Evolutionary conservation across 2,113 vertebrate genomes (phyloP).

Genomic region (Gambusia affinis): DNA sequence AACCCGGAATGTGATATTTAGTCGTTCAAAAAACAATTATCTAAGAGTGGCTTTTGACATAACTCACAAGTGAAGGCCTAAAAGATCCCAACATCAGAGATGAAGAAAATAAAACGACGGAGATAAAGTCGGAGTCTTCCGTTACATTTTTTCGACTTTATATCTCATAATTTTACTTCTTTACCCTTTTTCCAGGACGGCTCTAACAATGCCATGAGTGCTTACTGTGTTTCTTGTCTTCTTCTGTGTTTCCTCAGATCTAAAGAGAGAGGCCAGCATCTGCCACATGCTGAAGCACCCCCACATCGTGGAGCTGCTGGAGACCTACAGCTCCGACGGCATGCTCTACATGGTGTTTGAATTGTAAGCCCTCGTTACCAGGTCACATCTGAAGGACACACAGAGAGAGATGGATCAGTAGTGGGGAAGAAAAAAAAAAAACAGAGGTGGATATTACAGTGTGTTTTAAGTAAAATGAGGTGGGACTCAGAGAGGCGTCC

Average conservation of each 20-base stretch:
- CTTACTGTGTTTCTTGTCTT: not conserved
- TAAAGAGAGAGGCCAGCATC: slow-evolving; percentile 99
- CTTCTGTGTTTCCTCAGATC: slow-evolving; percentile 79
- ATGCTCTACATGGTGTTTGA: slow-evolving; percentile 99
- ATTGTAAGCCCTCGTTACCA: slow-evolving; percentile 90
- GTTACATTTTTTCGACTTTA: no score
- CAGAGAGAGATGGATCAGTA: not conserved
- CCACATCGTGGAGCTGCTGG: slow-evolving; percentile 96
- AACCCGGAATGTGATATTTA: no score
- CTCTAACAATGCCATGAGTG: no score
- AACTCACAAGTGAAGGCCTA: no score
- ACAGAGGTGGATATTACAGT: not conserved
- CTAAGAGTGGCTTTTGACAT: no score
- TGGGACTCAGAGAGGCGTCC: not conserved
- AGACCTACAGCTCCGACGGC: slow-evolving; percentile 98
- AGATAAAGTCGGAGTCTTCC: no score
- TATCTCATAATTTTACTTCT: no score
- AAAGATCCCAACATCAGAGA: no score
- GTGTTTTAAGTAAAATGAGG: not conserved
- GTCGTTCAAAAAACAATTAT: no score
- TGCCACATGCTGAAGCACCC: slow-evolving; percentile 99
- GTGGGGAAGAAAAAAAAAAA: not conserved
- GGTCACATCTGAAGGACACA: not conserved
- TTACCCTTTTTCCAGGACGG: no score
- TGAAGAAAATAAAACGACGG: no score